These are phyloP conservation scores for Phoebastria nigripes DNA, from an alignment of 2,797 vertebrate species.

Conservation along the genomic window DNA sequence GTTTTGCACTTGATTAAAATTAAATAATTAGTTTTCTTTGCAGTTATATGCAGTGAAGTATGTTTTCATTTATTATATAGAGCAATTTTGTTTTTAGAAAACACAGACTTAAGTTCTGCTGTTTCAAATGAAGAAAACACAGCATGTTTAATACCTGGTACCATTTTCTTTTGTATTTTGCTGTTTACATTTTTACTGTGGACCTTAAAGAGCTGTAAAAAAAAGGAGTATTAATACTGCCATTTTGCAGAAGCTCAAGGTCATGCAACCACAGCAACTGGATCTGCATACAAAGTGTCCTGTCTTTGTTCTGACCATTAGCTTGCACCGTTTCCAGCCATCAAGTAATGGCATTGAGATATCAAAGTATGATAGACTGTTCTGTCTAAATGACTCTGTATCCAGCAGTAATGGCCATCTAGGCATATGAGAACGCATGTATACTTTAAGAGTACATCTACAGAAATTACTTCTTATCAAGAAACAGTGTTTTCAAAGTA, in stretches of 20 bases:
- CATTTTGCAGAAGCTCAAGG: not conserved
- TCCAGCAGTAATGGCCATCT: not conserved
- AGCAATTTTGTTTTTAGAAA: not conserved
- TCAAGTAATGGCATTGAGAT: not conserved
- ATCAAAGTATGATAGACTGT: not conserved
- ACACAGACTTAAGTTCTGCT: not conserved
- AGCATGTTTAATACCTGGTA: not conserved
- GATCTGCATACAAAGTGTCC: not conserved
- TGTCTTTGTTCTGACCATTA: not conserved
- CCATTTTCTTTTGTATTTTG: not conserved
- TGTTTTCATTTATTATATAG: not conserved
- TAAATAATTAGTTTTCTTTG: not conserved
- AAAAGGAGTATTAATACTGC: not conserved
- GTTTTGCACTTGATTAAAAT: not conserved
- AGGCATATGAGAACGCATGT: not conserved
- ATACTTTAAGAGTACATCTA: not conserved
- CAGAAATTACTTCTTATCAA: not conserved
- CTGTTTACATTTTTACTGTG: not conserved
- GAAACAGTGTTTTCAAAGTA: not conserved
- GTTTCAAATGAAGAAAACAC: not conserved
- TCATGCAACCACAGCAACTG: not conserved
- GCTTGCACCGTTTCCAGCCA: not conserved
- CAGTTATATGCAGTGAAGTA: not conserved
- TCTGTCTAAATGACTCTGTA: not conserved
- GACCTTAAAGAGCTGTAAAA: not conserved